phyloP scores from a whole-genome alignment of 2,888 invertebrate genomes.

The Drosophila niveifrons region DNA sequence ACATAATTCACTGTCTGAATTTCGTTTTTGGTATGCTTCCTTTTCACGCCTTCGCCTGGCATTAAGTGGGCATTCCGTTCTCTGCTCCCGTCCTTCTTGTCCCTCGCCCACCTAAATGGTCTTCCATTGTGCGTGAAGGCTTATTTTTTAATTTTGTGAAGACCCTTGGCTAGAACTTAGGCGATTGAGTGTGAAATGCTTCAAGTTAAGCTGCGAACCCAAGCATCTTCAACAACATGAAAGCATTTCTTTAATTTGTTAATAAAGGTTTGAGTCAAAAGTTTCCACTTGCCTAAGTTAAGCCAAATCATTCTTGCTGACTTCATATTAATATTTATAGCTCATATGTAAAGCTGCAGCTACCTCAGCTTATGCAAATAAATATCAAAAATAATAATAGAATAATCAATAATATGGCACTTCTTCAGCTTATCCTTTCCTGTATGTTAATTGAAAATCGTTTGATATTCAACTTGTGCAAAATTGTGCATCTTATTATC shows the following conservation, averaged over 20 bases:
- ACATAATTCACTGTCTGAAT: slow-evolving; percentile 70
- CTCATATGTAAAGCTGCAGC: slow-evolving; percentile 13
- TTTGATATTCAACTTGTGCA: neutral
- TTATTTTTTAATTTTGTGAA: slow-evolving; percentile 41
- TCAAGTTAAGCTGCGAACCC: slow-evolving; percentile 29
- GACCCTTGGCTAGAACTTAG: slow-evolving; percentile 26
- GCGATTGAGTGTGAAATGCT: slow-evolving; percentile 33
- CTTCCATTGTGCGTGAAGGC: slow-evolving; percentile 27
- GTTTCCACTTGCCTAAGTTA: slow-evolving; percentile 2
- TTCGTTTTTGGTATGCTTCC: slow-evolving; percentile 60
- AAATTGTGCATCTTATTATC: neutral
- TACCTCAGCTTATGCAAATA: slow-evolving; percentile 1
- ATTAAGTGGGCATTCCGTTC: slow-evolving; percentile 23
- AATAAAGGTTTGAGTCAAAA: slow-evolving; percentile 24
- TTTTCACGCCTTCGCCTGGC: slow-evolving; percentile 41
- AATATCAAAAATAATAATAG: neutral
- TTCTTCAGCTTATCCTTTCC: too few species aligned
- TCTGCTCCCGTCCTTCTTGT: neutral
- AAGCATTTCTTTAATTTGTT: slow-evolving; percentile 40
- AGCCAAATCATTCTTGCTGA: slow-evolving; percentile 10
- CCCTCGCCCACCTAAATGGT: neutral
- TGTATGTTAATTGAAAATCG: neutral
- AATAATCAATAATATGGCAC: neutral
- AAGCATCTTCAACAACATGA: slow-evolving; percentile 19
- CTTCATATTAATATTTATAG: slow-evolving; percentile 38